Base-by-base conservation (phyloP, 2,113 vertebrate genomes). In the Mustela lutreola region DNA sequence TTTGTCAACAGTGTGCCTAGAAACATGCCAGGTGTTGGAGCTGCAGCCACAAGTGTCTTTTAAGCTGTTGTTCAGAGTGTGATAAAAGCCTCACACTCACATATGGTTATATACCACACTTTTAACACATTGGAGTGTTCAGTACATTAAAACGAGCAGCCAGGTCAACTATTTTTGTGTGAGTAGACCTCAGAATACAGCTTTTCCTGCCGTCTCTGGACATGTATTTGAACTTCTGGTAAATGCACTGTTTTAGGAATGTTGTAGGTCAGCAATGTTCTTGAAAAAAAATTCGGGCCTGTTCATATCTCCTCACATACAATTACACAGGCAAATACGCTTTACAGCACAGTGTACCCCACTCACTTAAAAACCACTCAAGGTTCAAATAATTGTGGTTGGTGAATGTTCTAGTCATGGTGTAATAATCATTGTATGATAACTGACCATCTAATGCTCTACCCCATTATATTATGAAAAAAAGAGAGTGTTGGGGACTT, bases 151-250 rank as follows among this genome's bases (percentile, higher is more conserved):
- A 62, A 94, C 15, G 22, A 36, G 9, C 33, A 70, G 24, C 60
- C n/a, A 19, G 9, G 76, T 76, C 60, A 90, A 26, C n/a, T 56
- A 2, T 50, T 79, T 50, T 60, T 50, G 56, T 58, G 65, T 96
- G 56, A 92, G 67, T 3, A 42, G 24, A 75, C 67, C 62, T 94
- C n/a, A 82, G 39, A 82, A 93, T 80, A 81, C 1, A 70, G 81
- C 73, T 67, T 93, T 96, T 89, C 56, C 67, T 93, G 58, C 75
- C 12, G 14, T 89, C 15, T 87, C n/a, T 91, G 81, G 18, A 18
- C 16, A 24, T 79, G 22, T 45, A 58, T 75, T 92, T 56, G 50
- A 97, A 88, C 42, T 92, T 89, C 1, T 65, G 33, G 50, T 67
- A 62, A 56, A 75, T 70, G 28, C 22, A n/a, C 12, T 62, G 3